These are phyloP conservation scores for Tipula lateralis DNA, from an alignment of 2,888 invertebrate species.

Conservation along the genomic window DNA sequence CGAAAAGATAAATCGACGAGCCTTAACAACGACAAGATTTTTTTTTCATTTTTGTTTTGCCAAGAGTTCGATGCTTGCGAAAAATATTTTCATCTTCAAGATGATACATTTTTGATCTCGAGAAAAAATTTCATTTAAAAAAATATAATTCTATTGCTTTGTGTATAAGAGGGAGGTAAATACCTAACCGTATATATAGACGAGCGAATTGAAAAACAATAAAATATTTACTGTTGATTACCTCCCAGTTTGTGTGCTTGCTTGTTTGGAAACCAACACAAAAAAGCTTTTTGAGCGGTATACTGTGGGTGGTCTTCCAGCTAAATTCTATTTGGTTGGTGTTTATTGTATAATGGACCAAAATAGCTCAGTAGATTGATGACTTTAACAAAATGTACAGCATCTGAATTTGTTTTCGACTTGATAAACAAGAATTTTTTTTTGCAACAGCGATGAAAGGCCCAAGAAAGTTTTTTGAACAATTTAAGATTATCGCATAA, in stretches of 20 bases:
- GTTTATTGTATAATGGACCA: not conserved
- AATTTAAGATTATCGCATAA: not conserved
- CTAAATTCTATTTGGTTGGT: not conserved
- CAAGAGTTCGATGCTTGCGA: not conserved
- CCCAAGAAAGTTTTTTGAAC: not conserved
- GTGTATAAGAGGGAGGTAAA: not conserved
- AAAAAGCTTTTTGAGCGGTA: not conserved
- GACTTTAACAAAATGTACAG: not conserved
- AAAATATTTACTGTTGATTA: not conserved
- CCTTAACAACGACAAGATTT: not conserved
- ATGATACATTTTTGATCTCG: not conserved
- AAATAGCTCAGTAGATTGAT: not conserved
- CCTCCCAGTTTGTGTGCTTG: not conserved
- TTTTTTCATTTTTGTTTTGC: not conserved
- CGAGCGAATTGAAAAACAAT: not conserved
- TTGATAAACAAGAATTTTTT: not conserved
- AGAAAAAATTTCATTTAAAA: not conserved
- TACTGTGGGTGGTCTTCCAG: not conserved
- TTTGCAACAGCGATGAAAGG: not conserved
- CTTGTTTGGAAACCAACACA: not conserved
- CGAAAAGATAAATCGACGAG: not conserved
- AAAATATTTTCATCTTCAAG: not conserved
- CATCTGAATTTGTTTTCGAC: not conserved
- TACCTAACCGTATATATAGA: not conserved
- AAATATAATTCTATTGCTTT: not conserved